A percentile compares a stretch with the other conserved stretches of the same genome.
These are phyloP conservation scores for Lophura nycthemera DNA, from an alignment of 2,113 vertebrate species.

Conservation along the genomic window DNA sequence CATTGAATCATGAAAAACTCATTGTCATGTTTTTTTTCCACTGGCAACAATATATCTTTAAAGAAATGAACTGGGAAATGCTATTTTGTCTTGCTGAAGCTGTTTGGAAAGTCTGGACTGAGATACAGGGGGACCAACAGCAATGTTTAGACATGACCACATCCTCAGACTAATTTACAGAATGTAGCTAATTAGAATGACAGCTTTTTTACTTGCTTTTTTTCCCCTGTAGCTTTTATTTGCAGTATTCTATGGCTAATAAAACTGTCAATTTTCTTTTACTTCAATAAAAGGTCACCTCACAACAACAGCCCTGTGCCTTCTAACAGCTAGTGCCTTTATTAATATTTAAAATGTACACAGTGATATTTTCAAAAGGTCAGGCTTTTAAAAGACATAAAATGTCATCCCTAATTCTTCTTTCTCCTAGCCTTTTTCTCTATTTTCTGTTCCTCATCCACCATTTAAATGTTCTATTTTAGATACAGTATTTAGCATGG, in stretches of 20 bases:
- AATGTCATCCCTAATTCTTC: constrained; percentile 80
- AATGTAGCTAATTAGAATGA: constrained; percentile 70
- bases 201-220: constrained; percentile 53
- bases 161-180: constrained; percentile 40
- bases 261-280: constrained; percentile 84
- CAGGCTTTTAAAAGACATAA: constrained; percentile 86
- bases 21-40: neutral
- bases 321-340: constrained; percentile 81
- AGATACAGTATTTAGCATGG: constrained; percentile 54
- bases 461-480: constrained; percentile 32
- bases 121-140: neutral
- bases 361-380: constrained; percentile 96
- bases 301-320: constrained; percentile 77
- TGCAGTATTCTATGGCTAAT: constrained; percentile 74
- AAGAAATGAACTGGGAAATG: neutral
- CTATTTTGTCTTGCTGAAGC: neutral
- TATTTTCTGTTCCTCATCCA: neutral
- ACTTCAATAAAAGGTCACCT: constrained; percentile 83
- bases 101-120: neutral
- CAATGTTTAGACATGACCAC: neutral
- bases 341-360: constrained; percentile 98
- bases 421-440: constrained; percentile 5
- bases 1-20: neutral
- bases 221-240: constrained; percentile 24
- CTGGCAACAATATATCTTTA: neutral